These are phyloP conservation scores for Fregetta grallaria DNA, from an alignment of 2,113 vertebrate genomes.

Conservation along the genomic window DNA sequence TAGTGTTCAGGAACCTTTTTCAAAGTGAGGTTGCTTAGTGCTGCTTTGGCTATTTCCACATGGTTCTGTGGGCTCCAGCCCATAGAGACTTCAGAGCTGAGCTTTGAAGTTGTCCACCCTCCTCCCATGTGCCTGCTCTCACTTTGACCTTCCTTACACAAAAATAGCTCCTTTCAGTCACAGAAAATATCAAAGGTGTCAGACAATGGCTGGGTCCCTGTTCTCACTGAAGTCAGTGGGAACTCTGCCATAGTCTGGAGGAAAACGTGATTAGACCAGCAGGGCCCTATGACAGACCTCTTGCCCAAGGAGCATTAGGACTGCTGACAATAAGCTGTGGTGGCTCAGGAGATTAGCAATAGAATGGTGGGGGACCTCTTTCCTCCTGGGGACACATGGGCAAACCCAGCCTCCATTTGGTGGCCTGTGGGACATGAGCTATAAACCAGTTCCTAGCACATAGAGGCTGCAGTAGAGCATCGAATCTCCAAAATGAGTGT, in stretches of 20 bases:
- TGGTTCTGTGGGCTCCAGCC: neutral
- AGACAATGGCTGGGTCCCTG: neutral
- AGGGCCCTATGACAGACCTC: neutral
- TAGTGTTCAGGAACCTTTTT: neutral
- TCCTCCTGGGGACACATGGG: neutral
- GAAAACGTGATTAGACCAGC: neutral
- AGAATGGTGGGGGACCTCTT: neutral
- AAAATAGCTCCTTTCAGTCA: neutral
- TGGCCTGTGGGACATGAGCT: neutral
- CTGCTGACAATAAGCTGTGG: neutral
- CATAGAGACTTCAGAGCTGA: neutral
- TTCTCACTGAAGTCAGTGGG: neutral
- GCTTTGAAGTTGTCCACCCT: conserved; percentile 45
- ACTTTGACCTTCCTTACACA: conserved; percentile 3
- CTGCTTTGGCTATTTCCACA: neutral
- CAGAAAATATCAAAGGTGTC: conserved; percentile 41
- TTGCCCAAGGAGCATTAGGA: neutral
- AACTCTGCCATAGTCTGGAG: neutral
- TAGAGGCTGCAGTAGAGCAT: neutral
- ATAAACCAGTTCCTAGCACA: neutral
- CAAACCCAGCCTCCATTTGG: neutral
- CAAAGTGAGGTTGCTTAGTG: neutral
- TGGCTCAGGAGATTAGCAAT: neutral
- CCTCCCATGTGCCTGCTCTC: neutral
- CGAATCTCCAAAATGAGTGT: neutral